These are phyloP conservation scores for Chymomyza costata DNA, from an alignment of 1,140 invertebrate genomes.

Conservation along the genomic window DNA sequence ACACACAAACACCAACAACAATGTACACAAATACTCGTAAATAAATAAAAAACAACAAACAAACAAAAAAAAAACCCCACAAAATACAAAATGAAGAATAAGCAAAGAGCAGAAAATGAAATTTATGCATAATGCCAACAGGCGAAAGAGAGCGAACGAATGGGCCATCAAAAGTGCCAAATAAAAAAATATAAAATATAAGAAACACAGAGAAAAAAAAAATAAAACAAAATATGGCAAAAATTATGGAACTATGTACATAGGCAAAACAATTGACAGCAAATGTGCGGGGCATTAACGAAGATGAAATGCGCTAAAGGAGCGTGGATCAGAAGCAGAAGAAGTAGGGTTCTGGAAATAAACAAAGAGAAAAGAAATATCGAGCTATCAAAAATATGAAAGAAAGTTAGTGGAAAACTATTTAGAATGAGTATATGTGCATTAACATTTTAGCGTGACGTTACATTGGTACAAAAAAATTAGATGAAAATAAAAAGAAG, in stretches of 20 bases:
- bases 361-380: background rate
- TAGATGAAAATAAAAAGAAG: no score
- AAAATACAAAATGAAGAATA: constrained; percentile 69
- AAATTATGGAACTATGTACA: constrained; percentile 8
- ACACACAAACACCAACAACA: background rate
- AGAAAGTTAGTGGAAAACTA: no score
- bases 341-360: background rate
- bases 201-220: constrained; percentile 10
- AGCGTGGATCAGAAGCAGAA: background rate
- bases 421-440: no score
- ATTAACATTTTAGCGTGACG: no score
- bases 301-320: no score
- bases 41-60: constrained; percentile 43
- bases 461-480: no score
- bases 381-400: background rate
- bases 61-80: constrained; percentile 39
- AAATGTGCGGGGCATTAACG: no score
- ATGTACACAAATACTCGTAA: constrained; percentile 26
- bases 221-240: constrained; percentile 23
- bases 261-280: no score
- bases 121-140: constrained; percentile 64
- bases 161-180: constrained; percentile 59
- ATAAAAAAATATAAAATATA: constrained; percentile 44
- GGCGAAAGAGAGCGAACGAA: constrained; percentile 35
- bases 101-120: constrained; percentile 57